Conservation (phyloP, 2,888 invertebrate genomes). For the Machimus rusticus region DNA sequence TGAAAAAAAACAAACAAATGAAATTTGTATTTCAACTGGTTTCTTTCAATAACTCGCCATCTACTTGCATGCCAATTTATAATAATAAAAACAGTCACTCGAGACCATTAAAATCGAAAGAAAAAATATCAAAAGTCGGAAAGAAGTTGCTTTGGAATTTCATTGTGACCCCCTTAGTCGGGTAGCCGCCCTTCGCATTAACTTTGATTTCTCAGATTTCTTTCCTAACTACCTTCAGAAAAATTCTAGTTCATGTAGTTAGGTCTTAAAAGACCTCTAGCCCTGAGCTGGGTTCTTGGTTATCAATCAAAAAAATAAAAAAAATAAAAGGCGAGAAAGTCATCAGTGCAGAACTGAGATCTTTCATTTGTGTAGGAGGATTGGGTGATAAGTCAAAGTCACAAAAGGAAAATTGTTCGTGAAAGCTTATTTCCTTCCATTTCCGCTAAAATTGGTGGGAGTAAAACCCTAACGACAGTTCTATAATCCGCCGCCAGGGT, state of each 20-base stretch:
- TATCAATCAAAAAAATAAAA: conserved; percentile 7
- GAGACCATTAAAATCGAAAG: not conserved
- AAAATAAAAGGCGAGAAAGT: not conserved
- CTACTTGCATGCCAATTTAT: not conserved
- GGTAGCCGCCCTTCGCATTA: not conserved
- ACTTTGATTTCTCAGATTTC: conserved; percentile 21
- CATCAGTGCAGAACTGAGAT: not conserved
- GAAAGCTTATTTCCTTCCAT: conserved; percentile 45
- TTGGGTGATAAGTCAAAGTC: conserved; percentile 36
- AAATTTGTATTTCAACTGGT: not conserved
- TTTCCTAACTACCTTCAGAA: not conserved
- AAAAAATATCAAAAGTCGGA: not conserved
- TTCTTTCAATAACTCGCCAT: not conserved
- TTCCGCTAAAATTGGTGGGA: conserved; percentile 18
- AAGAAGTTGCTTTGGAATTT: not conserved
- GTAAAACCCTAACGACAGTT: not conserved
- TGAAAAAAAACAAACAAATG: not conserved
- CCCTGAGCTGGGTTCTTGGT: not conserved
- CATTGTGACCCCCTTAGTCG: not conserved
- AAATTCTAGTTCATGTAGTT: not conserved
- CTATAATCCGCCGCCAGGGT: not conserved
- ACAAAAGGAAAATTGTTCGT: conserved; percentile 33
- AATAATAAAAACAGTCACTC: not conserved
- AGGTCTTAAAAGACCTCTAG: not conserved
- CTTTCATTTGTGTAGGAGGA: not conserved